A percentile compares a stretch with the other conserved stretches of the same genome.
phyloP scores from a whole-genome alignment of 1,140 invertebrate genomes.

The Cherax destructor region DNA sequence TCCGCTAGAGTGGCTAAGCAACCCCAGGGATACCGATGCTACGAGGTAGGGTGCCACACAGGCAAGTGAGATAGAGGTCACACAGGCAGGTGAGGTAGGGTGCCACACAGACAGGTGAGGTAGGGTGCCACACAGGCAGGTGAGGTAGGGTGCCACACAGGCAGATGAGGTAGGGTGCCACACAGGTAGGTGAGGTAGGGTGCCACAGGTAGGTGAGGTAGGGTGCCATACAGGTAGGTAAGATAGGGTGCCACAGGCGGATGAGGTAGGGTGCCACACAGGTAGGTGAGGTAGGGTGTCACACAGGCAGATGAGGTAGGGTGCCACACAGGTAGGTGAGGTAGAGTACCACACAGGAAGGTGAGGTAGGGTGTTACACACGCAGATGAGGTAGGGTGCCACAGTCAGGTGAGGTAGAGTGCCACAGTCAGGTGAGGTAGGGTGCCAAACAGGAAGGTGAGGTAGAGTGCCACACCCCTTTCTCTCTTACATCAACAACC shows the following conservation, averaged over 20 bases:
- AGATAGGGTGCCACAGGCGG: no score
- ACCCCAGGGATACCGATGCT: no score
- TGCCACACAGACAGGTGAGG: no score
- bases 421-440: neutral
- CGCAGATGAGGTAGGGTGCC: neutral
- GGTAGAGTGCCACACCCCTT: neutral
- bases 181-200: no score
- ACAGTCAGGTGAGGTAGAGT: neutral
- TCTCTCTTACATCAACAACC: neutral
- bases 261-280: neutral
- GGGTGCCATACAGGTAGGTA: neutral
- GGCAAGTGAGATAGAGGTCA: no score
- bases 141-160: no score
- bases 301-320: neutral
- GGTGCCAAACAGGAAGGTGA: neutral
- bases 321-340: neutral
- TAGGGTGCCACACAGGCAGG: no score
- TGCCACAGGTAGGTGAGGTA: neutral
- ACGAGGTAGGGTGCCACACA: no score
- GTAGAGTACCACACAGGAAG: neutral
- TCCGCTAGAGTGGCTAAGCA: no score
- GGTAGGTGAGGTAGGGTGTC: neutral
- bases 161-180: no score
- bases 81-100: no score
- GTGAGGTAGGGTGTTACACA: neutral